These are phyloP conservation scores for Pandemis heparana DNA, from an alignment of 2,888 invertebrate species.

Conservation along the genomic window DNA sequence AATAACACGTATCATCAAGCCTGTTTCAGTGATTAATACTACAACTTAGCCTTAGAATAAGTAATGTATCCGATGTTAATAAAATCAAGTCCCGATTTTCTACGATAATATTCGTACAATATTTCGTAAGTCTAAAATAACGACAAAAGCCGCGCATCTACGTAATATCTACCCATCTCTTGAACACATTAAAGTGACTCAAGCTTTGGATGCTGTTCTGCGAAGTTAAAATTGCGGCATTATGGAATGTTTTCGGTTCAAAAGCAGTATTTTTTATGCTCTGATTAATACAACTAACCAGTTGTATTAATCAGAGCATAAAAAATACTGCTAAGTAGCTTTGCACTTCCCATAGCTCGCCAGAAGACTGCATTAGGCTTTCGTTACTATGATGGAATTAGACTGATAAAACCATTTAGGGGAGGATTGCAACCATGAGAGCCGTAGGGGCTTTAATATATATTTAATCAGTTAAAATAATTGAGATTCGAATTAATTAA, in stretches of 20 bases:
- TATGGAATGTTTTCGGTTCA: neutral
- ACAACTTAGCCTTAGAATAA: conserved; percentile 40
- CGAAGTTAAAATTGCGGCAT: neutral
- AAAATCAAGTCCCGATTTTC: conserved; percentile 5
- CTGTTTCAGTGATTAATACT: conserved; percentile 72
- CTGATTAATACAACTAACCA: neutral
- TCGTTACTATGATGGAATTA: neutral
- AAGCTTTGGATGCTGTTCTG: neutral
- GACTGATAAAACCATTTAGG: neutral
- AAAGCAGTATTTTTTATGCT: conserved; percentile 3
- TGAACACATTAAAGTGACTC: neutral
- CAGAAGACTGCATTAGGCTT: conserved; percentile 9
- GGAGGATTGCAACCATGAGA: neutral
- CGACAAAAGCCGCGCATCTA: neutral
- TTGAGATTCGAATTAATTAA: neutral
- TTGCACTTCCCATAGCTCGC: neutral
- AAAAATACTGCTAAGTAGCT: too few species aligned
- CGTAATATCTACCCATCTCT: neutral
- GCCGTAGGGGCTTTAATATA: neutral
- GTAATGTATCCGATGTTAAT: conserved; percentile 44
- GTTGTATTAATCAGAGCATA: too few species aligned
- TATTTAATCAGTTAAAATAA: neutral
- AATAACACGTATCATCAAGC: conserved; percentile 54
- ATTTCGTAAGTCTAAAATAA: conserved; percentile 1
- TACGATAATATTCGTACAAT: conserved; percentile 30